phyloP scores from a whole-genome alignment of 2,797 vertebrate genomes.

The Brachyalestes nurse region DNA sequence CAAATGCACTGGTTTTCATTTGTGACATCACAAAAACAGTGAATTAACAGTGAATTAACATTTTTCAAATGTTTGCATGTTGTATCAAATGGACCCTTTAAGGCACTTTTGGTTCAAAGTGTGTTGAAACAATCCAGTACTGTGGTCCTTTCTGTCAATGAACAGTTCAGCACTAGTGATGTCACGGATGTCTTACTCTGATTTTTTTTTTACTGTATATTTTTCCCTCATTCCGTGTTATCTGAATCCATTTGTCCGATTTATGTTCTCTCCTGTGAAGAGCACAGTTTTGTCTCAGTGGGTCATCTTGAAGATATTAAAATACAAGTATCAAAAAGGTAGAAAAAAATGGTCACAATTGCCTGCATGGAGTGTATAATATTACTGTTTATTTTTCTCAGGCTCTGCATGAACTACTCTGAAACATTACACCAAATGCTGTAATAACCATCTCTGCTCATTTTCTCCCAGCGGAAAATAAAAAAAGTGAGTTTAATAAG shows the following conservation, averaged over 20 bases:
- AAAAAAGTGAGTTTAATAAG: slow-evolving; percentile 27
- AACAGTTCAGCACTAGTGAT: no score
- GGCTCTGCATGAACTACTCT: background rate
- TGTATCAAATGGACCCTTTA: no score
- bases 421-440: background rate
- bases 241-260: background rate
- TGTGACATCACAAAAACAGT: no score
- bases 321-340: background rate
- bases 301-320: background rate
- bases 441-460: slow-evolving; percentile 12
- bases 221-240: background rate
- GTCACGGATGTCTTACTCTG: no score
- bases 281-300: background rate
- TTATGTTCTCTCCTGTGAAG: no score
- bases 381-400: background rate
- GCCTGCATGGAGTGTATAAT: background rate
- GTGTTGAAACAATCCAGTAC: no score
- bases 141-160: no score
- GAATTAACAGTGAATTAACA: no score
- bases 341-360: background rate
- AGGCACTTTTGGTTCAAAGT: no score
- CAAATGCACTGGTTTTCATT: no score
- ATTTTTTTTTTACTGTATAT: no score
- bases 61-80: no score
- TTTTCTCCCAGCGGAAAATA: slow-evolving; percentile 25